These are phyloP conservation scores for Holothuria glaberrima DNA, from an alignment of 35 echinoderm and acorn worm genomes.

Conservation along the genomic window DNA sequence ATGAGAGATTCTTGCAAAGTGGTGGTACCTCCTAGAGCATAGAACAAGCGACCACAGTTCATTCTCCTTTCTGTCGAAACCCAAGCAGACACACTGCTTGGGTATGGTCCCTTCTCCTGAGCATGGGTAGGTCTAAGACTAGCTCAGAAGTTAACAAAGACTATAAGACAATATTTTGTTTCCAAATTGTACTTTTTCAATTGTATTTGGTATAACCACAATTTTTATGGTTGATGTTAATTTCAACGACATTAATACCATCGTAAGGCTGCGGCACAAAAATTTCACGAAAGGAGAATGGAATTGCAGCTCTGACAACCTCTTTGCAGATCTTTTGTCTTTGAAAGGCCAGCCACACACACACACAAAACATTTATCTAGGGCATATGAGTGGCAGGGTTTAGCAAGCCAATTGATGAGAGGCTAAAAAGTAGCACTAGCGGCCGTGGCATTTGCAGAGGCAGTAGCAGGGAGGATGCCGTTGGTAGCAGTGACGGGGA, in stretches of 20 bases:
- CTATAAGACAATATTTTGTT: no score
- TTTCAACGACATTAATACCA: no score
- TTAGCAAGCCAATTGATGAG: conserved; percentile 64
- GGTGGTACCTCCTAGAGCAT: background rate
- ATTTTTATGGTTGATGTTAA: no score
- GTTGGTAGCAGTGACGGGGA: conserved; percentile 67
- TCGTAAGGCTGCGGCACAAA: background rate
- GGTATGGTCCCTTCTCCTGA: no score
- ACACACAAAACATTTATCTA: conserved; percentile 43
- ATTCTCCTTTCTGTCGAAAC: background rate
- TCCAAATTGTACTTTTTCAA: no score
- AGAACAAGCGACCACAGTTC: conserved; percentile 19
- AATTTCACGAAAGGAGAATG: no score
- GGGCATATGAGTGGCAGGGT: conserved; percentile 55
- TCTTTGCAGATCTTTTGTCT: background rate
- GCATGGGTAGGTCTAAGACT: no score
- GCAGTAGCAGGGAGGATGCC: conserved; percentile 54
- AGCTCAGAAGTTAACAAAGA: no score
- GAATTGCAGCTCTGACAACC: no score
- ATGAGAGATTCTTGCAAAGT: conserved; percentile 33
- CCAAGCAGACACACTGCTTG: no score
- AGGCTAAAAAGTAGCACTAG: conserved; percentile 54
- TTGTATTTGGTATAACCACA: no score
- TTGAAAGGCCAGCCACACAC: conserved; percentile 24
- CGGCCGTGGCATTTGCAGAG: conserved; percentile 65